phyloP scores from a whole-genome alignment of 2,113 vertebrate species.

The Odontophorus gujanensis region DNA sequence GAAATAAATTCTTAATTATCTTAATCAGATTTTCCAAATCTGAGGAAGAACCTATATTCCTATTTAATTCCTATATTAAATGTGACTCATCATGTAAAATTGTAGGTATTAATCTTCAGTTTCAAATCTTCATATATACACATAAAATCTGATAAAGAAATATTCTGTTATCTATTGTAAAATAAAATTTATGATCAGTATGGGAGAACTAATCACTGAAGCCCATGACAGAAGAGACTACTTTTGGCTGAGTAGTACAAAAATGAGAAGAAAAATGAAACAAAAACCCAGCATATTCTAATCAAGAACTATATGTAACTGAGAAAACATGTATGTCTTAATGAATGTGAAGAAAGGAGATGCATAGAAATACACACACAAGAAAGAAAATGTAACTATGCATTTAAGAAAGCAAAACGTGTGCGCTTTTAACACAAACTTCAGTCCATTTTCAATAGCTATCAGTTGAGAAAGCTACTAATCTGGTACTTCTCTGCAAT shows the following conservation, averaged over 20 bases:
- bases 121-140: not conserved
- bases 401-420: not conserved
- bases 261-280: not conserved
- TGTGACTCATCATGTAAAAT: not conserved
- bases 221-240: not conserved
- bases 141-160: not conserved
- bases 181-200: not conserved
- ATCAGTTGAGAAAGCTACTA: conserved; percentile 13
- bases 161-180: not conserved
- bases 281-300: not conserved
- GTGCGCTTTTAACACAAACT: not conserved
- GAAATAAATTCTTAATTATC: not conserved
- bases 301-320: not conserved
- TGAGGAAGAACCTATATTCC: not conserved
- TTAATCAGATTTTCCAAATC: conserved; percentile 13
- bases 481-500: not conserved
- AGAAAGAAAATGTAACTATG: not conserved
- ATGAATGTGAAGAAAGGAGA: not conserved
- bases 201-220: not conserved
- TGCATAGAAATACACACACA: not conserved
- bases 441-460: conserved; percentile 41
- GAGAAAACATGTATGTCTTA: not conserved
- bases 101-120: not conserved
- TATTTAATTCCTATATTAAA: not conserved
- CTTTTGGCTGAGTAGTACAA: not conserved